A percentile compares a stretch with the other conserved stretches of the same genome.
phyloP scores from a whole-genome alignment of 2,797 vertebrate species.

The Heteromormyrus szaboi region DNA sequence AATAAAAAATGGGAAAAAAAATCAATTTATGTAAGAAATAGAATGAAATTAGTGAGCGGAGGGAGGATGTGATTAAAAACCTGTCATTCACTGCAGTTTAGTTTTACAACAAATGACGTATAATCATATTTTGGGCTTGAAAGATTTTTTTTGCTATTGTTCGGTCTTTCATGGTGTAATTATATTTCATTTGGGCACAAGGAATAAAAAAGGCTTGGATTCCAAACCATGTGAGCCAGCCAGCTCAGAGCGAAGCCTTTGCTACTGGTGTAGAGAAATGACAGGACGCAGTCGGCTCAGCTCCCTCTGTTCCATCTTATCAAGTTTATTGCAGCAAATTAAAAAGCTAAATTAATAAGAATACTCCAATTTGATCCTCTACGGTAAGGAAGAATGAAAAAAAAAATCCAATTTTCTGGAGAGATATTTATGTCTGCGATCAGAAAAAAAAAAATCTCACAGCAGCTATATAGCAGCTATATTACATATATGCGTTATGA shows the following conservation, averaged over 20 bases:
- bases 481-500: background rate
- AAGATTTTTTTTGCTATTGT: background rate
- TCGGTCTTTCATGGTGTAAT: background rate
- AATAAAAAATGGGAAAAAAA: background rate
- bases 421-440: background rate
- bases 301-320: background rate
- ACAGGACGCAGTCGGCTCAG: background rate
- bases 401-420: slow-evolving; percentile 13
- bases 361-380: background rate
- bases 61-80: background rate
- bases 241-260: background rate
- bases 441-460: background rate
- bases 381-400: background rate
- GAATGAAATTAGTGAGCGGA: background rate
- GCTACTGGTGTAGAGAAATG: background rate
- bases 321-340: slow-evolving; percentile 6
- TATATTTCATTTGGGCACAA: background rate
- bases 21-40: slow-evolving; percentile 1
- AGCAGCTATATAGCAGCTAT: background rate
- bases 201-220: background rate
- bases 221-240: background rate
- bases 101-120: background rate
- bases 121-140: slow-evolving; percentile 11
- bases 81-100: background rate
- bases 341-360: slow-evolving; percentile 10